Percentiles rank a stretch among this genome's conserved stretches.
Conservation (phyloP, 2,113 vertebrate genomes). For the Tricholaema leucomelas region DNA sequence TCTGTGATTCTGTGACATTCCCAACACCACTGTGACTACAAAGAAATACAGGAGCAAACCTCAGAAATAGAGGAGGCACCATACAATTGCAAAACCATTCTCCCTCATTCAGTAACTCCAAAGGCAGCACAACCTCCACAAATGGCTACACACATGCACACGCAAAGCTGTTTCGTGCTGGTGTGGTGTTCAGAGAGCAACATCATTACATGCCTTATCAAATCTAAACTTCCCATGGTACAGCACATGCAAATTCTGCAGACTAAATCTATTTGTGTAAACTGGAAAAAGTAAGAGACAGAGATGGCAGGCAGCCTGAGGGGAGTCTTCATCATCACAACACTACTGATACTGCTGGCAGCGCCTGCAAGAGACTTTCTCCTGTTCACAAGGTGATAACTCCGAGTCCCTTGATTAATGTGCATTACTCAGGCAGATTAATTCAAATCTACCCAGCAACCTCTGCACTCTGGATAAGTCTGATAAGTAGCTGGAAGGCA, state of each 20-base stretch:
- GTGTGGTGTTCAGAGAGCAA: neutral
- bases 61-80: too few species aligned
- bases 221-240: neutral
- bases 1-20: neutral
- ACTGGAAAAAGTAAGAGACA: neutral
- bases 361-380: neutral
- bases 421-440: neutral
- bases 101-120: neutral
- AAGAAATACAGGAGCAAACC: neutral
- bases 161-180: neutral
- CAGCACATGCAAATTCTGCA: neutral
- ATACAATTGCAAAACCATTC: neutral
- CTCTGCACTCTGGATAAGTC: neutral
- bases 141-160: neutral
- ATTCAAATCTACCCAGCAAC: neutral
- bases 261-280: neutral
- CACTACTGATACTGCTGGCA: neutral
- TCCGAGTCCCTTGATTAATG: neutral
- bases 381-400: neutral
- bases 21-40: neutral
- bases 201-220: neutral
- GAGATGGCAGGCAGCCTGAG: neutral
- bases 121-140: neutral
- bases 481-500: neutral
- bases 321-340: neutral